A percentile compares a stretch with the other conserved stretches of the same genome.
Conservation (phyloP, 2,888 invertebrate genomes). For the Chalcis sispes region DNA sequence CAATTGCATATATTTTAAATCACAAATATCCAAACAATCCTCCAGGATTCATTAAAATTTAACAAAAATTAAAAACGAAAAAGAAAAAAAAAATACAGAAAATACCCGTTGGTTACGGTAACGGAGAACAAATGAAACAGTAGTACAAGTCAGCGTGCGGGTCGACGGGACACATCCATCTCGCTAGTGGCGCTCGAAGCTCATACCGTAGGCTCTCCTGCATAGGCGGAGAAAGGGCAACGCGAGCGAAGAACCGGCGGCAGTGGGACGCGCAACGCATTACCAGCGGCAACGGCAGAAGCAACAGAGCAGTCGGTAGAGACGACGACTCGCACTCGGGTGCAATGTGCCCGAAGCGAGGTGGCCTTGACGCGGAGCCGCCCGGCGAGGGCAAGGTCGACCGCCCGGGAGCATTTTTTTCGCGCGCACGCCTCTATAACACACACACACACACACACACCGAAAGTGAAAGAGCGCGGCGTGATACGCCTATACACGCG, state of each 20-base stretch:
- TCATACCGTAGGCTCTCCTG: not conserved
- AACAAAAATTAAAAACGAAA: too few species aligned
- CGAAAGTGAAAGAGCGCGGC: not conserved
- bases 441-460: not conserved
- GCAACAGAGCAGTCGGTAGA: not conserved
- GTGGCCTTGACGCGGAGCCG: slow-evolving; percentile 74
- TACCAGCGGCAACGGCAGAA: not conserved
- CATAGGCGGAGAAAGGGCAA: slow-evolving; percentile 36
- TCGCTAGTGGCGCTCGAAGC: too few species aligned
- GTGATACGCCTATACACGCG: too few species aligned
- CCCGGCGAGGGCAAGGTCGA: slow-evolving; percentile 75
- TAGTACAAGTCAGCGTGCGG: slow-evolving; percentile 53
- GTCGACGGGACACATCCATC: slow-evolving; percentile 39
- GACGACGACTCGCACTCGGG: slow-evolving; percentile 58
- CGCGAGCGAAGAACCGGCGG: too few species aligned
- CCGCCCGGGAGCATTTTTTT: slow-evolving; percentile 69
- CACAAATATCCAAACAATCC: too few species aligned
- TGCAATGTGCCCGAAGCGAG: slow-evolving; percentile 73
- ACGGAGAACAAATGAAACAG: slow-evolving; percentile 30
- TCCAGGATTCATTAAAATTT: too few species aligned
- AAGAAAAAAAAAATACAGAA: too few species aligned
- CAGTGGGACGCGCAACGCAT: slow-evolving; percentile 60
- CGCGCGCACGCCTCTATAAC: not conserved
- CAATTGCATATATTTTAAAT: too few species aligned
- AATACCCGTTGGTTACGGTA: too few species aligned